Base-by-base conservation (phyloP, 1,140 invertebrate species). In the Micrasema longulum region DNA sequence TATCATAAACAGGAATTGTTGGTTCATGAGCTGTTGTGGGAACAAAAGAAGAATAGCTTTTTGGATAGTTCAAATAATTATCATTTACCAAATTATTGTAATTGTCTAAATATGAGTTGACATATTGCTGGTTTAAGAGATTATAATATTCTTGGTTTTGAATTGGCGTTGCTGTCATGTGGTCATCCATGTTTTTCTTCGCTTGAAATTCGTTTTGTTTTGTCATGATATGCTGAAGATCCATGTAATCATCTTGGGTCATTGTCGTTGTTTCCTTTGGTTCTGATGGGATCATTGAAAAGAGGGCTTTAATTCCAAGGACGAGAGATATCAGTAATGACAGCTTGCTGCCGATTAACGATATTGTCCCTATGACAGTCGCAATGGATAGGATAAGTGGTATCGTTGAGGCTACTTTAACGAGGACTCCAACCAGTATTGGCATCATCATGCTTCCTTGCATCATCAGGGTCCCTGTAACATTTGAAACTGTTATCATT, bases 311-410 rank as follows among this genome's bases (percentile, higher is more conserved):
- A 1, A 73, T 38, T 41, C 62, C 71, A 16, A 76, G 47, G 9
- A 71, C 53, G 22, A 11, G 36, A 16, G 71, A 75, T 45, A 77
- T 71, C 7, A 77, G 12, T 10, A 78, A 60, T 5, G 77, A 75
- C n/a, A 77, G 20, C 52, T 77, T 78, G 62, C 77, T 78, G 16
- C 69, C 65, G 9, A 76, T 60, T n/a, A 79, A 18, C 0, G 78
- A 80, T 73, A 80, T 73, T 10, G 78, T 63, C 12, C 80, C 79
- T 1, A 82, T 60, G 0, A 83, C 53, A 1, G 73, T 73, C 14
- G 82, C 75, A 71, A 82, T 79, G 0, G 76, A 72, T 12, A 83
- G 52, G 6, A 81, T 74, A 1, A 82, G 43, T 1, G 81, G 81
- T 31, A 83, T 73, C 1, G 81, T 45, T 6, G 77, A 76, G 18